Base-by-base conservation (phyloP, 2,113 vertebrate species). In the Panurus biarmicus region DNA sequence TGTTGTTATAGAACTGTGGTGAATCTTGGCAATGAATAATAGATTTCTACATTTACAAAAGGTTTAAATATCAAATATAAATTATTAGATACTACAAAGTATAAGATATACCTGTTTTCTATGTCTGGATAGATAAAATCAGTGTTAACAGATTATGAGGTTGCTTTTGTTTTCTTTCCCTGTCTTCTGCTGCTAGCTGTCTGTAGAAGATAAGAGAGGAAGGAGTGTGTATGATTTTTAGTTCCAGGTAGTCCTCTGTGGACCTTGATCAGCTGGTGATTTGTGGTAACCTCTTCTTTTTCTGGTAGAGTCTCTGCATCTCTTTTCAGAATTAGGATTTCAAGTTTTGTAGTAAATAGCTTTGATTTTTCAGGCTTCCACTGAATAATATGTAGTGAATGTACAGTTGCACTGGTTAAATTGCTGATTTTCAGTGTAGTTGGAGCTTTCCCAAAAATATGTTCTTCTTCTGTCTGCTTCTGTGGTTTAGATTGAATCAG, bases 241-340 rank as follows among this genome's bases (percentile, higher is more conserved):
- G 91, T 90, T 94, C 87, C 94, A 96, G 93, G 91, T 94, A 85
- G 94, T 72, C 66, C 45, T 74, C 81, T 91, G 85, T 78, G 89
- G 81, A 85, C 66, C 81, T 94, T 85, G 87, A 81, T 78, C 87
- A 78, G 54, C 77, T 12, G 53, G 53, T 91, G 93, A 67, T 89
- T 67, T 96, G 77, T 94, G 91, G 53, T 95, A 85, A 95, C 54
- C 35, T 66, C 89, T 0, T 67, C 87, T 36, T 60, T 64, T 64
- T 72, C 93, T 87, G 96, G 85, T 96, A 93, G 93, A 87, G 92
- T 95, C 70, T 77, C 35, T 96, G 66, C 77, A 93, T 89, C 87
- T 79, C 50, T 74, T 84, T 91, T 89, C 66, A 65, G 81, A 93
- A 82, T 60, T 89, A 89, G 94, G 81, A 61, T 87, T 94, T 91